A percentile compares a stretch with the other conserved stretches of the same genome.
These are phyloP conservation scores for Pristionchus entomophagus DNA, from an alignment of 2,888 invertebrate genomes.

Conservation along the genomic window DNA sequence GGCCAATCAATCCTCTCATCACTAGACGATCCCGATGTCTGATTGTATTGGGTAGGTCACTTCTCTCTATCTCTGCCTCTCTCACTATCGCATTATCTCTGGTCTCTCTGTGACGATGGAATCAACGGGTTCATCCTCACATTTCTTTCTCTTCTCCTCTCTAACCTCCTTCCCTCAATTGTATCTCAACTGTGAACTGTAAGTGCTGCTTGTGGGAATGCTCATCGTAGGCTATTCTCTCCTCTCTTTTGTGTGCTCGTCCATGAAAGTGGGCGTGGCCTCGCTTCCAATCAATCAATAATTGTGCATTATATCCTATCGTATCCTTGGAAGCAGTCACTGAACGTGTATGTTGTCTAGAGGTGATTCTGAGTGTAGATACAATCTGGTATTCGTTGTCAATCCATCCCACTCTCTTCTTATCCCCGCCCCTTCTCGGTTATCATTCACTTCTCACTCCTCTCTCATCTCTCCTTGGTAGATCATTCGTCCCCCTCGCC, in stretches of 20 bases:
- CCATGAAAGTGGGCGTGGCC: constrained; percentile 23
- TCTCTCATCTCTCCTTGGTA: too few relatives aligned
- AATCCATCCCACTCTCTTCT: neutral
- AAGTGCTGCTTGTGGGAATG: constrained; percentile 35
- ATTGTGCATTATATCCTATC: constrained; percentile 39
- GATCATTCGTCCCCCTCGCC: too few relatives aligned
- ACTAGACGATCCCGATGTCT: constrained; percentile 27
- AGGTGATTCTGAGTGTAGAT: constrained; percentile 42
- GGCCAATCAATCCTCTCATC: constrained; percentile 9
- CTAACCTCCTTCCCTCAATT: neutral
- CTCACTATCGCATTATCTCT: constrained; percentile 42
- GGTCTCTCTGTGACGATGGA: constrained; percentile 14
- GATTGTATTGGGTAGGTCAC: constrained; percentile 2
- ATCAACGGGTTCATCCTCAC: constrained; percentile 10
- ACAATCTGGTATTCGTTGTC: constrained; percentile 28
- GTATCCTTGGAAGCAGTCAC: constrained; percentile 40
- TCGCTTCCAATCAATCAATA: constrained; percentile 6
- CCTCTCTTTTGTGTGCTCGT: neutral
- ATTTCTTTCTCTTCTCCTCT: constrained; percentile 21
- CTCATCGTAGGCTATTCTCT: constrained; percentile 22
- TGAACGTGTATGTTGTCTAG: constrained; percentile 37
- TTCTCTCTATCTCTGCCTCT: constrained; percentile 15
- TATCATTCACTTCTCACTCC: neutral
- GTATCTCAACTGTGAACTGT: constrained; percentile 41
- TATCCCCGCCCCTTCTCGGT: neutral